Evolutionary conservation across 2,797 vertebrate species (phyloP).

Genomic region (Tympanoctomys barrerae): DNA sequence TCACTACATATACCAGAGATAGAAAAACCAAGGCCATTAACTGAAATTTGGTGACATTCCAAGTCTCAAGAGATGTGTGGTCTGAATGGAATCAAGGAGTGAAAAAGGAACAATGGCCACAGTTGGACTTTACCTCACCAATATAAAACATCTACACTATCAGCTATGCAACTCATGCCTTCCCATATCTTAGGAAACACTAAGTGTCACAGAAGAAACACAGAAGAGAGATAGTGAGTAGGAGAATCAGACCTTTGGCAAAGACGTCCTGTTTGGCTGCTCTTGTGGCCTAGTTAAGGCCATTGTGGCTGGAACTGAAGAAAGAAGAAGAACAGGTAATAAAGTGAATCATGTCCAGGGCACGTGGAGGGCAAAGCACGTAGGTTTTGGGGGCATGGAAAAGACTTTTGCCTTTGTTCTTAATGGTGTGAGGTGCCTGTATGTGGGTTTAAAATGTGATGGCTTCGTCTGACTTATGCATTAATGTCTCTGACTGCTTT

Average conservation of each 20-base stretch:
- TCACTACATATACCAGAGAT: conserved; percentile 10
- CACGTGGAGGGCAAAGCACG: not conserved
- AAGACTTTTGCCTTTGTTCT: not conserved
- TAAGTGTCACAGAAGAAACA: not conserved
- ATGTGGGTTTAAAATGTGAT: not conserved
- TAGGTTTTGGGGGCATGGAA: not conserved
- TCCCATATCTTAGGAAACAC: not conserved
- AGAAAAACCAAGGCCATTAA: not conserved
- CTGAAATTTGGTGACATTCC: conserved; percentile 9
- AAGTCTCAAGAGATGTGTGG: not conserved
- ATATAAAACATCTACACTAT: not conserved
- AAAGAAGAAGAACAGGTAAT: not conserved
- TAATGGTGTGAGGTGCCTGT: not conserved
- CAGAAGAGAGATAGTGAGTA: not conserved
- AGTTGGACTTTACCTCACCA: not conserved
- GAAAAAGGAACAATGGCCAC: not conserved
- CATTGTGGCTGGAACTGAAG: not conserved
- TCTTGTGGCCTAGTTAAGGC: not conserved
- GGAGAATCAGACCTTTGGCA: not conserved
- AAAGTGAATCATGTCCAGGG: not conserved
- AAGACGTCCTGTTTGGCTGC: not conserved
- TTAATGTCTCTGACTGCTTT: not conserved
- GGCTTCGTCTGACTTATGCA: not conserved
- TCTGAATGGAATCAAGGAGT: not conserved
- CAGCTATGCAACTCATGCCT: not conserved